Evolutionary conservation across 2,113 vertebrate species (phyloP).

Genomic region (Dendropsophus ebraccatus): DNA sequence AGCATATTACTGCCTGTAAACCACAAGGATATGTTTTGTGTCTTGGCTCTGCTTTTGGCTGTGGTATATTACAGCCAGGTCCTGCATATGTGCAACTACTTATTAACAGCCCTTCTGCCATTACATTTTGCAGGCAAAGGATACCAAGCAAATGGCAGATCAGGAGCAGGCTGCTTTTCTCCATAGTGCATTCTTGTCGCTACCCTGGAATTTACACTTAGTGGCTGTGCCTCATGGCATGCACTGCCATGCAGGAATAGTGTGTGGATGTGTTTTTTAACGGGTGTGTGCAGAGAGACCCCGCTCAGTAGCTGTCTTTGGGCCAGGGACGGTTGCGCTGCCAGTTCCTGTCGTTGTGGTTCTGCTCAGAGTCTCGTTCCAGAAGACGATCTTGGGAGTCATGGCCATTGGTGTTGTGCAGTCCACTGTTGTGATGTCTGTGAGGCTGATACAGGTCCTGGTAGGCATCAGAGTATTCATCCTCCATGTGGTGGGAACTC

Average conservation of each 20-base stretch:
- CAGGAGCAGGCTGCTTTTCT: conserved; percentile 28
- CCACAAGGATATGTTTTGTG: not conserved
- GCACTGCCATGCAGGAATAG: conserved; percentile 52
- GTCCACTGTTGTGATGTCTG: conserved; percentile 79
- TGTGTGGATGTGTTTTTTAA: conserved; percentile 42
- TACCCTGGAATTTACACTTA: conserved; percentile 56
- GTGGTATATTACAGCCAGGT: conserved; percentile 13
- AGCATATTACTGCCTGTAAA: conserved; percentile 46
- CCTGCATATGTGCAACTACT: conserved; percentile 40
- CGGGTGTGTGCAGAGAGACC: conserved; percentile 8
- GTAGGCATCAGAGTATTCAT: conserved; percentile 80
- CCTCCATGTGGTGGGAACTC: conserved; percentile 80
- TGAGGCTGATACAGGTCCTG: conserved; percentile 90
- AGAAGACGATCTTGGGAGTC: conserved; percentile 88
- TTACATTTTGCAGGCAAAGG: conserved; percentile 29
- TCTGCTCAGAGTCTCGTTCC: conserved; percentile 82
- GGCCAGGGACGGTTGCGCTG: conserved; percentile 92
- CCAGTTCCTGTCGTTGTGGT: conserved; percentile 89
- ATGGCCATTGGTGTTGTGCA: conserved; percentile 84
- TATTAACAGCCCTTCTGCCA: conserved; percentile 39
- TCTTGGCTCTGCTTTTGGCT: conserved; percentile 21
- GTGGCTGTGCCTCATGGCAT: conserved; percentile 53
- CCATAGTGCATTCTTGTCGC: conserved; percentile 28
- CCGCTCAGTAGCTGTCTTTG: conserved; percentile 88
- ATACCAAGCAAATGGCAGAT: conserved; percentile 24